Percentiles rank a stretch among this genome's conserved stretches.
Conservation (phyloP, 1,140 invertebrate species). For the Ostrea edulis region DNA sequence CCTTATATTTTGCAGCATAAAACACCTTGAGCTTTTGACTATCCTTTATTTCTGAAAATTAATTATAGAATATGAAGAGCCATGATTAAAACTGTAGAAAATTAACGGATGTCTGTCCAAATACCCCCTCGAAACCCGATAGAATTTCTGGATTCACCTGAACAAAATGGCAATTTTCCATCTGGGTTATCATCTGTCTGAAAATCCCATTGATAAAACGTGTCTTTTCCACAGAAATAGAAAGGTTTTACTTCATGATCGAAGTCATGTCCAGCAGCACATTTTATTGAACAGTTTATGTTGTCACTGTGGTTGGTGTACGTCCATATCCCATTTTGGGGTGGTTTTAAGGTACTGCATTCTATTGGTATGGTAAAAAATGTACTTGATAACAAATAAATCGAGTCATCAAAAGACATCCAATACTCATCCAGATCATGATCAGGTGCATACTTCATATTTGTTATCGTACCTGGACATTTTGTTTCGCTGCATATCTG, state of each 20-base stretch:
- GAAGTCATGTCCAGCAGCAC: conserved; percentile 51
- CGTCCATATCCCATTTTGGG: not conserved
- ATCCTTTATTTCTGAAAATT: not conserved
- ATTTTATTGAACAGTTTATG: conserved; percentile 30
- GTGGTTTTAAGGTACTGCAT: not conserved
- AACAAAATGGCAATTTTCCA: conserved; percentile 47
- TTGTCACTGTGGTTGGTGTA: not conserved
- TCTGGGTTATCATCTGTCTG: conserved; percentile 50
- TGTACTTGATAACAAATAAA: no score
- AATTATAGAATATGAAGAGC: not conserved
- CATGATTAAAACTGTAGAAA: no score
- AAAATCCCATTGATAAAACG: conserved; percentile 52
- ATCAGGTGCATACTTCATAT: not conserved
- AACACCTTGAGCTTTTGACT: not conserved
- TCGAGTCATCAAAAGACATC: no score
- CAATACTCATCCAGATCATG: no score
- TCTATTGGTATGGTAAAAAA: not conserved
- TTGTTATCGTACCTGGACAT: conserved; percentile 66
- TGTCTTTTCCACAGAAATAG: conserved; percentile 51
- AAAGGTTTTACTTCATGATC: conserved; percentile 6
- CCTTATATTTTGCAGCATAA: conserved; percentile 12
- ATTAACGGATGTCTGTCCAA: no score
- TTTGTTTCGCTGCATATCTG: conserved; percentile 61
- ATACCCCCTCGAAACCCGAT: no score
- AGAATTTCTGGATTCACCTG: not conserved